These are phyloP conservation scores for Poecilia gillii DNA, from an alignment of 2,797 vertebrate species.

Conservation along the genomic window DNA sequence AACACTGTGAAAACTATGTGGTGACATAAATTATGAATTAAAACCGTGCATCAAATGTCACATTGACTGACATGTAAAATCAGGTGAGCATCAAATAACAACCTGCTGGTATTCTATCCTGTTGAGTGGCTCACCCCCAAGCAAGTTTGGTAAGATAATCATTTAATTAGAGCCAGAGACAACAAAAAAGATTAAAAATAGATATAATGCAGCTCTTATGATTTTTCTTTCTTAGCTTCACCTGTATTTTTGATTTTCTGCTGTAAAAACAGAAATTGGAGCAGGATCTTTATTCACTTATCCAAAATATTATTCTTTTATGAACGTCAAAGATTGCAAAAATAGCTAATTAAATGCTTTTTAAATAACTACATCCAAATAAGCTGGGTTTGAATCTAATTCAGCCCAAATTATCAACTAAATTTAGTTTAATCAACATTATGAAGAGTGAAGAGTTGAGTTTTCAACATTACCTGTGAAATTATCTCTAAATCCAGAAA, in stretches of 20 bases:
- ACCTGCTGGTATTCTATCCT: conserved; percentile 15
- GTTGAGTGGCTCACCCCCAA: conserved; percentile 2
- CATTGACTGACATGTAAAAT: conserved; percentile 37
- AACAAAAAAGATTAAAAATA: neutral
- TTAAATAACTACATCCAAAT: neutral
- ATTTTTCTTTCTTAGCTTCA: neutral
- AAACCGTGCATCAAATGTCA: conserved; percentile 14
- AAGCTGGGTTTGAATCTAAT: neutral
- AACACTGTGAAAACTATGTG: conserved; percentile 11
- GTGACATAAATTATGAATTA: conserved; percentile 33
- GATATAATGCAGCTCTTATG: neutral
- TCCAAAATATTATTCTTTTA: neutral
- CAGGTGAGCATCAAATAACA: conserved; percentile 15
- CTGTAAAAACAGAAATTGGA: too few relatives aligned
- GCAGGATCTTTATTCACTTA: neutral
- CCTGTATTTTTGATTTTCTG: neutral
- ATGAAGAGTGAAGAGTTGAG: neutral
- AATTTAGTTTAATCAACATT: neutral
- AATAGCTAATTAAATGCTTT: neutral
- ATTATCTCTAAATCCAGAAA: neutral
- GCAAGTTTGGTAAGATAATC: conserved; percentile 5
- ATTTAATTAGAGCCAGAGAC: conserved; percentile 16
- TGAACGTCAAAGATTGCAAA: neutral
- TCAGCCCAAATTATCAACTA: neutral
- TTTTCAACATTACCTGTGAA: neutral